phyloP scores from a whole-genome alignment of 2,113 vertebrate species.

The Phrynosoma platyrhinos region DNA sequence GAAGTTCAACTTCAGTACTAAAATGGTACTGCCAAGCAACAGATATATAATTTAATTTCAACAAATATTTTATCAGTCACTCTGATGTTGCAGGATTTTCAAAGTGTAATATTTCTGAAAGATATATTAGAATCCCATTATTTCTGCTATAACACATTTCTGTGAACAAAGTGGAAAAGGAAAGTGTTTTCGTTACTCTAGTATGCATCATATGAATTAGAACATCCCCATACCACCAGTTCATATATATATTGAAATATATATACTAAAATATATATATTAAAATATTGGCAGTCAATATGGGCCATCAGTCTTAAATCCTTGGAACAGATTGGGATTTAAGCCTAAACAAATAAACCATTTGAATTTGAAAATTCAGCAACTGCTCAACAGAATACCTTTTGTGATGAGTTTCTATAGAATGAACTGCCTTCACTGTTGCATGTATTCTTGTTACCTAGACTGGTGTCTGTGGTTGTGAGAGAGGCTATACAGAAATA shows the following conservation, averaged over 20 bases:
- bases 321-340: conserved; percentile 6
- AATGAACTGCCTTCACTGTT: conserved; percentile 43
- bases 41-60: background rate
- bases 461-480: conserved; percentile 95
- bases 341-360: background rate
- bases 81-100: background rate
- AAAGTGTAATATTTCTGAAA: background rate
- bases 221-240: background rate
- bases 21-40: background rate
- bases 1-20: background rate
- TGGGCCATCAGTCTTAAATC: background rate
- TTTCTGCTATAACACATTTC: conserved; percentile 14
- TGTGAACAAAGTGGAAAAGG: background rate
- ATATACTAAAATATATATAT: no score
- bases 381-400: background rate
- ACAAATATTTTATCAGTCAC: background rate
- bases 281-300: no score
- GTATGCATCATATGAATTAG: background rate
- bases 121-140: background rate
- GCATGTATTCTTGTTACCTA: conserved; percentile 69
- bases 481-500: conserved; percentile 93
- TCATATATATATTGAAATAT: no score
- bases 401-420: conserved; percentile 16
- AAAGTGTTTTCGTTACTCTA: background rate
- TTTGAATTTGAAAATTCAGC: background rate